Evolutionary conservation across 2,888 invertebrate species (phyloP).

Genomic region (Nemurella pictetii): DNA sequence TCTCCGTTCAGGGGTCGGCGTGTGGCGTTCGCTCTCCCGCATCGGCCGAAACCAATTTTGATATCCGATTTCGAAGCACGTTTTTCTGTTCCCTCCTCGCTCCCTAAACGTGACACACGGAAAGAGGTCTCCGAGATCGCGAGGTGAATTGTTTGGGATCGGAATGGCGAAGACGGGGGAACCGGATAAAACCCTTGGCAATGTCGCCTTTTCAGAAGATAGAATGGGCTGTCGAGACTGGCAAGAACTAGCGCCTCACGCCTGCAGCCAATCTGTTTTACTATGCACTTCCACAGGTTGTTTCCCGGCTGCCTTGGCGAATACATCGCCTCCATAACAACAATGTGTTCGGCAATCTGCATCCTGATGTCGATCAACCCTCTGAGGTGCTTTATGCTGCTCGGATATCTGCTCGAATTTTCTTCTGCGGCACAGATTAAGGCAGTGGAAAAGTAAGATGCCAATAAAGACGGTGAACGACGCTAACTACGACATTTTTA

Average conservation of each 20-base stretch:
- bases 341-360: constrained; percentile 19
- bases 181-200: not conserved
- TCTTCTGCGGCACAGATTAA: not conserved
- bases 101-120: constrained; percentile 36
- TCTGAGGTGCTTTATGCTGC: not conserved
- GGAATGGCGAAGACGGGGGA: constrained; percentile 15
- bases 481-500: no score
- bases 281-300: constrained; percentile 30
- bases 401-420: not conserved
- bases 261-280: constrained; percentile 27
- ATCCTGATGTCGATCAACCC: constrained; percentile 21
- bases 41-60: constrained; percentile 37
- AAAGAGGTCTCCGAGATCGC: constrained; percentile 15
- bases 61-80: constrained; percentile 39
- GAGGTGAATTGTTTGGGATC: constrained; percentile 26
- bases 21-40: constrained; percentile 18
- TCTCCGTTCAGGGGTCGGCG: constrained; percentile 8
- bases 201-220: constrained; percentile 6
- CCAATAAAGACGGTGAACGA: no score
- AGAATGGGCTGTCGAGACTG: constrained; percentile 28
- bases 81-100: constrained; percentile 33
- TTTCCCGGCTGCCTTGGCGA: not conserved
- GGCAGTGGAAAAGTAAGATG: not conserved
- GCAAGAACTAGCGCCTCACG: constrained; percentile 11
- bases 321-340: constrained; percentile 18